Evolutionary conservation across 2,113 vertebrate genomes (phyloP).

Genomic region (human (Homo sapiens)): GRCh38 chr15:78259501-78260000

Average conservation of each 20-base stretch:
- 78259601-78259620: neutral
- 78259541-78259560: neutral
- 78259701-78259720: neutral
- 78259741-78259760: neutral
- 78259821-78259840: neutral
- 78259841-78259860: neutral
- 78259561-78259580: neutral
- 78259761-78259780: neutral
- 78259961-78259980: neutral
- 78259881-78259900: neutral
- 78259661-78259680: neutral
- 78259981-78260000: neutral
- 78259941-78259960: neutral
- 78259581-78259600: neutral
- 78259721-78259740: neutral
- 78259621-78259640: accelerated
- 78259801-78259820: neutral
- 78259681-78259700: too few species aligned
- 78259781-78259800: neutral
- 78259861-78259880: neutral
- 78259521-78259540: neutral
- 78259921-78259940: neutral
- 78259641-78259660: accelerated
- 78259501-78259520: neutral
- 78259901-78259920: neutral